These are phyloP conservation scores for Dryobotodes eremita DNA, from an alignment of 2,888 invertebrate species.

Conservation along the genomic window DNA sequence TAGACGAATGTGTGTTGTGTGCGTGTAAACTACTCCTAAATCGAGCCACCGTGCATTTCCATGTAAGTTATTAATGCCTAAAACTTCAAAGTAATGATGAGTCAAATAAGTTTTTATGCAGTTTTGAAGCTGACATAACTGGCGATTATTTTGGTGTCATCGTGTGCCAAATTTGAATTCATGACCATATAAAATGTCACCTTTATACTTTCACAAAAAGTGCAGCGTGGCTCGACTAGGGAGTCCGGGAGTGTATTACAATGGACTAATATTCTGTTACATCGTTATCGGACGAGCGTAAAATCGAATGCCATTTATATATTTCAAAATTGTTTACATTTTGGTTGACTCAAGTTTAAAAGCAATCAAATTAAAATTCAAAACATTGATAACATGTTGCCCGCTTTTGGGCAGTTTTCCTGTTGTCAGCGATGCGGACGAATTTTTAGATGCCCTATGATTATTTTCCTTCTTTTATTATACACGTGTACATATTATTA, in stretches of 20 bases:
- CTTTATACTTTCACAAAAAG: too few species aligned
- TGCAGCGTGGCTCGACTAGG: not conserved
- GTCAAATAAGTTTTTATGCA: not conserved
- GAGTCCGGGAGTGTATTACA: not conserved
- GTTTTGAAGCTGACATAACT: not conserved
- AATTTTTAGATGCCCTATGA: too few species aligned
- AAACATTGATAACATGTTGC: not conserved
- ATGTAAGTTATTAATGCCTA: too few species aligned
- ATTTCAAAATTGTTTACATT: not conserved
- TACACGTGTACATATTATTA: too few species aligned
- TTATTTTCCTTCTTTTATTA: too few species aligned
- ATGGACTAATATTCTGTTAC: not conserved
- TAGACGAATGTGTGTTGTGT: not conserved
- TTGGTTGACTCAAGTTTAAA: not conserved
- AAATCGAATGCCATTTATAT: not conserved
- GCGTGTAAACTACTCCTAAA: not conserved
- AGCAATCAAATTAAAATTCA: not conserved
- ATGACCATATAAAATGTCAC: not conserved
- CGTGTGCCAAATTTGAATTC: too few species aligned
- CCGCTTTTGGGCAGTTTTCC: too few species aligned
- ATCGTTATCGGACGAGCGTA: not conserved
- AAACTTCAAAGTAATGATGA: not conserved
- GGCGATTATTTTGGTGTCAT: not conserved
- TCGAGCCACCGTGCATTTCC: too few species aligned
- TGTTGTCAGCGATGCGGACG: too few species aligned